phyloP scores from a whole-genome alignment of 2,113 vertebrate species.

The Cairina moschata region DNA sequence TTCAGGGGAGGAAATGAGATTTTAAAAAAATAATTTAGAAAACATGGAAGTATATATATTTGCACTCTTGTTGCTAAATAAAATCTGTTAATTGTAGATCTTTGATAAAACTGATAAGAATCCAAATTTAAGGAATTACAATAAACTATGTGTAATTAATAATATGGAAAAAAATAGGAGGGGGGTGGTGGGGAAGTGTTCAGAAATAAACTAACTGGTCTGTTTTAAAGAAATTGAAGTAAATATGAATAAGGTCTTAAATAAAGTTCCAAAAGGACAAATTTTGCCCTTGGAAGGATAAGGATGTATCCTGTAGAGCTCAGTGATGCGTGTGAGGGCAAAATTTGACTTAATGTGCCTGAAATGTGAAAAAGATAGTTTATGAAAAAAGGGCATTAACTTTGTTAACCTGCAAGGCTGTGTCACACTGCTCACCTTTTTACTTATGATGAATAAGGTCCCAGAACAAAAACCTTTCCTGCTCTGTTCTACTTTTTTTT shows the following conservation, averaged over 20 bases:
- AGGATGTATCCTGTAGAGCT: constrained; percentile 43
- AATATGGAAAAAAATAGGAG: not conserved
- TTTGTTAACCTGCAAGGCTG: not conserved
- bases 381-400: not conserved
- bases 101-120: not conserved
- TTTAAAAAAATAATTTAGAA: not conserved
- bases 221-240: not conserved
- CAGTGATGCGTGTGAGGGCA: constrained; percentile 37
- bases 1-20: not conserved
- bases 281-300: constrained; percentile 33
- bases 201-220: not conserved
- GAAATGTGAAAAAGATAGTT: constrained; percentile 16
- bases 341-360: constrained; percentile 33
- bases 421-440: not conserved
- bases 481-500: not conserved
- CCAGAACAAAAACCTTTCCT: not conserved
- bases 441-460: not conserved
- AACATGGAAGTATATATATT: not conserved
- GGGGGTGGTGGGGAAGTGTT: not conserved
- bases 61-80: not conserved
- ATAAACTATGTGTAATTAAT: not conserved
- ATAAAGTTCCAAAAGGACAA: not conserved
- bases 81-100: not conserved
- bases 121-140: not conserved
- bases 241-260: not conserved